Base-by-base conservation (phyloP, 2,888 invertebrate genomes). In the Eugnorisma glareosa region DNA sequence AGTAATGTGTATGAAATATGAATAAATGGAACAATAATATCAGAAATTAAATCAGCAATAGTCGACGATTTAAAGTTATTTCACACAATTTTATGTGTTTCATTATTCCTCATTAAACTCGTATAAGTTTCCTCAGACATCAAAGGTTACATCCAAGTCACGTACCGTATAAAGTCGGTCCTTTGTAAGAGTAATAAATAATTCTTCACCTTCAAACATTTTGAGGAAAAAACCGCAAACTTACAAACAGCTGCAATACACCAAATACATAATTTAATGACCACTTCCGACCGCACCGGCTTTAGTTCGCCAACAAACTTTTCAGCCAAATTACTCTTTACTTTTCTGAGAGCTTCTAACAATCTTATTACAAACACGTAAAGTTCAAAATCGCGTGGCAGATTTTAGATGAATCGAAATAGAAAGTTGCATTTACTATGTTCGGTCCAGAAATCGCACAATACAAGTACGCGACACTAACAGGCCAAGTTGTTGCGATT, bases 401-500 rank as follows among this genome's bases (percentile, higher is more conserved):
- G 15, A 8, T 35, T 63, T 73, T 48, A 48, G 37, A 51, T 73
- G 64, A 67, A 35, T 75, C 3, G 66, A 69, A 73, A 71, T 72
- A 74, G 45, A 73, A 45, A 51, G 48, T 82, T 79, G 75, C 66
- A 54, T 79, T 72, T 67, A 80, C 77, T 83, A 78, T 77, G 86
- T 82, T 87, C 81, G 43, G 89, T 85, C 89, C 90, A 91, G 91
- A 91, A 92, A 93, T 93, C 90, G 91, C 90, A 93, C 92, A 93
- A 94, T 93, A 75, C 86, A 79, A 84, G 86, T 85, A 75, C 84
- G 88, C 89, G 91, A 91, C 91, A 90, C 90, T 91, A 92, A 92
- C 92, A 90, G 92, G 90, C 89, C 86, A 93, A 94, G 90, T 94
- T 93, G 90, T 92, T 89, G 90, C 91, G 92, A 94, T 93, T 93